Evolutionary conservation across 64 coral and sea anemone genomes (phyloP).

Genomic region (Pocillopora damicornis): DNA sequence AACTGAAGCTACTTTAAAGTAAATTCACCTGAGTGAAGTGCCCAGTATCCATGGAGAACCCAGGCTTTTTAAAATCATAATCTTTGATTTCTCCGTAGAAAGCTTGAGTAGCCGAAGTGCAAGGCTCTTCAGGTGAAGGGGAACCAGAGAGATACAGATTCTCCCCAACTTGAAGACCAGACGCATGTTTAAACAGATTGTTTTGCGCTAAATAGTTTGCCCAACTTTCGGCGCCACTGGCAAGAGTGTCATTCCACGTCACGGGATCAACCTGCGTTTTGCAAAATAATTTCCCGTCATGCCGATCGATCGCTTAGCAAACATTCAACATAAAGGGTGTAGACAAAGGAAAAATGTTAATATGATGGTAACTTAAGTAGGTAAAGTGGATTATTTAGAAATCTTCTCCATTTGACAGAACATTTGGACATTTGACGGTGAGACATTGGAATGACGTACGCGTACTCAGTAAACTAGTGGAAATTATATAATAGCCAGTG

Average conservation of each 20-base stretch:
- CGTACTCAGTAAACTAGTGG: too few species aligned
- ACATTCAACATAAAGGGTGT: too few species aligned
- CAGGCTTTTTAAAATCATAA: conserved; percentile 59
- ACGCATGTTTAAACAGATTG: conserved; percentile 47
- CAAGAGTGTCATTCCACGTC: conserved; percentile 36
- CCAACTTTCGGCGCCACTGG: conserved; percentile 41
- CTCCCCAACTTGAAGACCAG: conserved; percentile 27
- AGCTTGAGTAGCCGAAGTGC: conserved; percentile 24
- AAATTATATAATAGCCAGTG: too few species aligned
- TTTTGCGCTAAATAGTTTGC: conserved; percentile 51
- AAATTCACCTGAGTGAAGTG: conserved; percentile 65
- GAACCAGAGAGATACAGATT: conserved; percentile 58
- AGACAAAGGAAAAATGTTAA: too few species aligned
- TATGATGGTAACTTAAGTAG: too few species aligned
- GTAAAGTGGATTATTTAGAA: too few species aligned
- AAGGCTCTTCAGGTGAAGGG: neutral
- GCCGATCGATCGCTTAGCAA: too few species aligned
- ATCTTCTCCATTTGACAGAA: too few species aligned
- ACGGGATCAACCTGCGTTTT: conserved; percentile 21
- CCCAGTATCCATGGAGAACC: conserved; percentile 57
- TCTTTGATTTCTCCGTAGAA: conserved; percentile 64
- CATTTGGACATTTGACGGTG: too few species aligned
- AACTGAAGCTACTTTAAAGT: neutral
- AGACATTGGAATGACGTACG: too few species aligned
- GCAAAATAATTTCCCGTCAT: neutral